Base-by-base conservation (phyloP, 2,113 vertebrate genomes). In the Origma solitaria region DNA sequence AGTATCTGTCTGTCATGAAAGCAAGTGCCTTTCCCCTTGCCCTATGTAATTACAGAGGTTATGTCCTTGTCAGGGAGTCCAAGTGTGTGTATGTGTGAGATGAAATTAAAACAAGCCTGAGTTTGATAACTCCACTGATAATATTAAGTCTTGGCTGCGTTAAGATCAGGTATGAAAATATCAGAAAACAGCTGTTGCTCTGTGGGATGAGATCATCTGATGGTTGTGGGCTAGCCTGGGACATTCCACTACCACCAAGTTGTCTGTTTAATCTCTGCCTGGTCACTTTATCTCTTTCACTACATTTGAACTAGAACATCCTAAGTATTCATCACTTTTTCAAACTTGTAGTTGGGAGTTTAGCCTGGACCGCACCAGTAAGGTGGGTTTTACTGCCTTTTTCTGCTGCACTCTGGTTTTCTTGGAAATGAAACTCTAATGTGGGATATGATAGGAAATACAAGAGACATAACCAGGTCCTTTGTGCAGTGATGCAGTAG, bases 81-180 rank as follows among this genome's bases (percentile, higher is more conserved):
- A 30, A 65, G 24, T 37, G 7, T 78, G 20, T 82, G 18, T 42
- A 15, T 88, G 38, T 85, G 81, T 2, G 4, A 90, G 64, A 54
- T 88, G 76, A 81, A 94, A 87, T 89, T 56, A 86, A 93, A 90
- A 65, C 24, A 90, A 53, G 14, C 22, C 23, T 20, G n/a, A 86
- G 38, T 88, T 66, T 81, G 76, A 69, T 95, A 86, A 90, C 64
- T 76, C 30, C 0, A 0, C 45, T 92, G 85, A 90, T 94, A 90
- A 58, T 25, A 28, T 62, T 82, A 65, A 65, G 30, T 73, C 44
- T 90, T 96, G 82, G 47, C 90, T 82, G 35, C 2, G 0, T 88
- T 91, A 77, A 82, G 2, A 82, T 95, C 78, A 96, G 84, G 80
- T 93, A 75, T 88, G 42, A 66, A 65, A 71, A 96, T 57, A 91